Evolutionary conservation across 2,113 vertebrate genomes (phyloP).

Genomic region (Saguinus midas): DNA sequence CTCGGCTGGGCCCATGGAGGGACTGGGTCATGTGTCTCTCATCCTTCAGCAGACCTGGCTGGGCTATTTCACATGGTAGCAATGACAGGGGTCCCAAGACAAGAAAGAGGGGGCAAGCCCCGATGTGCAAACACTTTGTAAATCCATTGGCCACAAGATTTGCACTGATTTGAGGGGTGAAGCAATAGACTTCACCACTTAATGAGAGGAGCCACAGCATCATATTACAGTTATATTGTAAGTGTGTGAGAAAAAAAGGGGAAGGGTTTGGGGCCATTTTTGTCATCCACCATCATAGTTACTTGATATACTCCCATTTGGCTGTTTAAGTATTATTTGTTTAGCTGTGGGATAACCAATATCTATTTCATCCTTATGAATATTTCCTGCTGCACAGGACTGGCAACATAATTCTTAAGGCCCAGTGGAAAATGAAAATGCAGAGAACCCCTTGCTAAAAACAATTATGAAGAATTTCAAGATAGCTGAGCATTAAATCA

Average conservation of each 20-base stretch:
- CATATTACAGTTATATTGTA: accelerated
- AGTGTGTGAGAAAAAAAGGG: too few species aligned
- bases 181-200: too few species aligned
- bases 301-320: neutral
- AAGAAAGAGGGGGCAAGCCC: neutral
- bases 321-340: neutral
- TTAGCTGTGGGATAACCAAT: neutral
- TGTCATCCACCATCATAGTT: neutral
- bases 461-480: neutral
- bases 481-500: neutral
- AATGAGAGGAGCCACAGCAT: neutral
- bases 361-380: neutral
- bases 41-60: too few species aligned
- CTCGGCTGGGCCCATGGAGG: neutral
- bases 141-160: neutral
- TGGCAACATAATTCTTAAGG: neutral
- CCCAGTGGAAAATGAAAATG: neutral
- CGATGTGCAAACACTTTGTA: neutral
- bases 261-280: neutral
- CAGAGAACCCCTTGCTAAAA: neutral
- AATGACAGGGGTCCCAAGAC: neutral
- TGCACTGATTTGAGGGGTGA: neutral
- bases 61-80: neutral
- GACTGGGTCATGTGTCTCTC: neutral
- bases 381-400: neutral